Conservation (phyloP, 2,888 invertebrate genomes). For the Dascillus cervinus region DNA sequence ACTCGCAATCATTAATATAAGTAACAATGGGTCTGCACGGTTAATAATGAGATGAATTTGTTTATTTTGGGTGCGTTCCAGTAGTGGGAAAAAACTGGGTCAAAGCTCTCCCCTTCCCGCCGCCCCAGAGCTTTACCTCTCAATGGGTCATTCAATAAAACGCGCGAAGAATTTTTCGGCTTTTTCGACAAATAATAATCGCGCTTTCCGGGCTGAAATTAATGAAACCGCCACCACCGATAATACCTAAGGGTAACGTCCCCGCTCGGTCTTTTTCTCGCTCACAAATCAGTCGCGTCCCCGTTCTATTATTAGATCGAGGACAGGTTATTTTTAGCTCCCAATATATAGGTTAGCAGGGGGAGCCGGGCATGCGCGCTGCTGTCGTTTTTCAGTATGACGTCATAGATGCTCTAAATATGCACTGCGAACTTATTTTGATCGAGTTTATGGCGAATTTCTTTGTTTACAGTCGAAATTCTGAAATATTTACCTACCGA, state of each 20-base stretch:
- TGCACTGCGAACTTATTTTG: conserved; percentile 26
- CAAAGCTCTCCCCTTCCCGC: conserved; percentile 20
- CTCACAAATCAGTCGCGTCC: conserved; percentile 34
- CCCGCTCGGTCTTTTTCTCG: conserved; percentile 23
- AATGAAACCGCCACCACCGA: too few species aligned
- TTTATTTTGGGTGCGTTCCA: conserved; percentile 19
- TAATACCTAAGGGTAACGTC: conserved; percentile 33
- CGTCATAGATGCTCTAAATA: conserved; percentile 52
- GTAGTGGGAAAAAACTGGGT: conserved; percentile 21
- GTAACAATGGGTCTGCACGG: too few species aligned
- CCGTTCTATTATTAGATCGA: conserved; percentile 43
- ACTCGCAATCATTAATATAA: too few species aligned
- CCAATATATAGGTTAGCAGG: conserved; percentile 39
- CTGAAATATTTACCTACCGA: not conserved
- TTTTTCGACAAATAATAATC: too few species aligned
- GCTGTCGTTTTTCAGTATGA: conserved; percentile 30
- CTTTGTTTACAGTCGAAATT: not conserved
- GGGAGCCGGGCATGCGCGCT: conserved; percentile 31
- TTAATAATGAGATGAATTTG: conserved; percentile 16
- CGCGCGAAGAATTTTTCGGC: conserved; percentile 4
- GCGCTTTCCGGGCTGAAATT: too few species aligned
- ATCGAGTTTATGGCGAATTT: conserved; percentile 31
- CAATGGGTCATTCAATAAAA: conserved; percentile 26
- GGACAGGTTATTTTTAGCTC: conserved; percentile 43
- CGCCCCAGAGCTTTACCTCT: conserved; percentile 20